These are phyloP conservation scores for Diacarnus erythraeanus DNA, from an alignment of 37 sponge, comb jelly and placozoan species.

Conservation along the genomic window DNA sequence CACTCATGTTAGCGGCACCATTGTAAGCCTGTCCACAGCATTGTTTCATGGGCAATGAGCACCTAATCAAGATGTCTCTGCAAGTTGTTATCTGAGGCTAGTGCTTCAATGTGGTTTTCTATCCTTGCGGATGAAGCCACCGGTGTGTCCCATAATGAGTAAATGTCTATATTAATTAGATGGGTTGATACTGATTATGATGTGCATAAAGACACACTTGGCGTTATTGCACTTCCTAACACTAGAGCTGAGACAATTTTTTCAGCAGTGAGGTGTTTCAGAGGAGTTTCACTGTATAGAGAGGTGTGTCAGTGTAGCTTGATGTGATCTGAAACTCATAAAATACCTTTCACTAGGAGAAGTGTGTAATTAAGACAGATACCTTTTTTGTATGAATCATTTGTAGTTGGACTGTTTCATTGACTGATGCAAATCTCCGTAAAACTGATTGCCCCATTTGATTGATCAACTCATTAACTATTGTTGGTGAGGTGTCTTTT, in stretches of 20 bases:
- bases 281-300: too few species aligned
- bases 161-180: conserved; percentile 40
- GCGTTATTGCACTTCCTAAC: conserved; percentile 34
- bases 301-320: too few species aligned
- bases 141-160: conserved; percentile 37
- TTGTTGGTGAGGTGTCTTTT: conserved; percentile 36
- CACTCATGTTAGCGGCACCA: conserved; percentile 62
- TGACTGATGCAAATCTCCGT: conserved; percentile 8
- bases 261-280: not conserved
- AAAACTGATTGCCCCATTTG: conserved; percentile 20
- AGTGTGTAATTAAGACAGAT: too few species aligned
- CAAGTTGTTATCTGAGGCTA: too few species aligned
- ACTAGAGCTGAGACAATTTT: conserved; percentile 21
- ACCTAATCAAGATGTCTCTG: conserved; percentile 40
- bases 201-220: conserved; percentile 44
- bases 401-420: too few species aligned
- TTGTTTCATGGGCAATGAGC: conserved; percentile 37
- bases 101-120: conserved; percentile 8
- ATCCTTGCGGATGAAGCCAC: conserved; percentile 54
- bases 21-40: conserved; percentile 54
- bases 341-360: too few species aligned
- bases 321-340: too few species aligned
- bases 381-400: too few species aligned
- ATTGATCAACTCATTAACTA: conserved; percentile 43
- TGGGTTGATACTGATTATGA: conserved; percentile 40